A percentile compares a stretch with the other conserved stretches of the same genome.
These are phyloP conservation scores for Callitettix versicolor DNA, from an alignment of 1,140 invertebrate species.

Conservation along the genomic window DNA sequence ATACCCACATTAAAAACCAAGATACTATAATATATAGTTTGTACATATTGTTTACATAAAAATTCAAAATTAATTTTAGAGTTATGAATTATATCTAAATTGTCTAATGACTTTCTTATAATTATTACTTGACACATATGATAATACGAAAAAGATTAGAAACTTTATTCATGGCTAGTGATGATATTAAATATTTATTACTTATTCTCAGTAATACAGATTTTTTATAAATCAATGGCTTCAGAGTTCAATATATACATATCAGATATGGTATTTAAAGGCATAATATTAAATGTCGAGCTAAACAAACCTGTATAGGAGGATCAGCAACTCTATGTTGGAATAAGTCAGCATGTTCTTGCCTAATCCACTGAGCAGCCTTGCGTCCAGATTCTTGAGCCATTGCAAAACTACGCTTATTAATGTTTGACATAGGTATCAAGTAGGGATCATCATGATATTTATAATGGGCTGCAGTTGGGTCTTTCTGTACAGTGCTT, in stretches of 20 bases:
- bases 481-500: constrained; percentile 58
- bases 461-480: constrained; percentile 72
- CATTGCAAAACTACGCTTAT: constrained; percentile 63
- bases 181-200: too few species aligned
- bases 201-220: too few species aligned
- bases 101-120: too few species aligned
- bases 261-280: too few species aligned
- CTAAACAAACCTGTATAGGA: constrained; percentile 33
- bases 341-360: constrained; percentile 67
- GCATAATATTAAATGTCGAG: not conserved
- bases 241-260: too few species aligned
- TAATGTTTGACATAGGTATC: constrained; percentile 62
- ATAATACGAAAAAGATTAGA: too few species aligned
- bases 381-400: constrained; percentile 77
- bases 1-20: too few species aligned
- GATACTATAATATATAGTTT: not conserved
- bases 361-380: constrained; percentile 71
- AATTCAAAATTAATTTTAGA: not conserved
- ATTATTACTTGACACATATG: too few species aligned
- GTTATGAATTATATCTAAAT: too few species aligned
- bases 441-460: constrained; percentile 85
- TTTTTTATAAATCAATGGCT: too few species aligned
- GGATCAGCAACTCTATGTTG: constrained; percentile 60
- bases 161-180: too few species aligned
- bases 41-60: not conserved